Percentiles rank a stretch among this genome's conserved stretches.
phyloP scores from a whole-genome alignment of 2,113 vertebrate genomes.

The Probosciger aterrimus region DNA sequence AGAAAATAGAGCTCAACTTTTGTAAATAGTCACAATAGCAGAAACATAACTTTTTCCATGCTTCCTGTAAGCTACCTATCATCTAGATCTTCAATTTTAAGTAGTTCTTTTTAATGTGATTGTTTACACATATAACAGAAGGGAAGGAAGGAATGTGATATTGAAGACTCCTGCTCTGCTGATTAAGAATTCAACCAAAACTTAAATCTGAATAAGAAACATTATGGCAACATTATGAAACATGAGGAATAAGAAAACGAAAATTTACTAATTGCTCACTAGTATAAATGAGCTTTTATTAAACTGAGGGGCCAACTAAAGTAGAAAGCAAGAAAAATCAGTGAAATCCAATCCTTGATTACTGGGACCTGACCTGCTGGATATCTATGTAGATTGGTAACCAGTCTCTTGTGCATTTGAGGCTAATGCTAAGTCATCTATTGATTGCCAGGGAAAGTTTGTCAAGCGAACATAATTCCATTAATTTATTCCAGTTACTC shows the following conservation, averaged over 20 bases:
- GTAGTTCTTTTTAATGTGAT: neutral
- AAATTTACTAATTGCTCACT: neutral
- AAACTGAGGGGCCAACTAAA: neutral
- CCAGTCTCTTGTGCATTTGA: neutral
- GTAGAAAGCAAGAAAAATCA: neutral
- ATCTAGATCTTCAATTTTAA: neutral
- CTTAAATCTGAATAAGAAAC: neutral
- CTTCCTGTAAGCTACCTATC: neutral
- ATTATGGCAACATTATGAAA: neutral
- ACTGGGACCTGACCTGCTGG: neutral
- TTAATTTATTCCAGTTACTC: neutral
- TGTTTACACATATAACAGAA: neutral
- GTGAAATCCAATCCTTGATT: neutral
- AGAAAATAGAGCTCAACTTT: neutral
- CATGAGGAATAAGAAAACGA: neutral
- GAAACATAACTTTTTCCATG: neutral
- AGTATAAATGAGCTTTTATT: neutral
- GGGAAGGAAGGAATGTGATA: neutral
- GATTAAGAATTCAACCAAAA: neutral
- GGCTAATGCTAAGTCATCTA: neutral
- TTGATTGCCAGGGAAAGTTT: neutral
- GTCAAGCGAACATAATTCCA: rapidly evolving
- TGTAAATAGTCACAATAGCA: neutral
- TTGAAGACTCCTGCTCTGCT: neutral
- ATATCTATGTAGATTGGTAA: neutral